Percentiles rank a stretch among this genome's conserved stretches.
Conservation (phyloP, 2,797 vertebrate species). For the Furcifer pardalis region DNA sequence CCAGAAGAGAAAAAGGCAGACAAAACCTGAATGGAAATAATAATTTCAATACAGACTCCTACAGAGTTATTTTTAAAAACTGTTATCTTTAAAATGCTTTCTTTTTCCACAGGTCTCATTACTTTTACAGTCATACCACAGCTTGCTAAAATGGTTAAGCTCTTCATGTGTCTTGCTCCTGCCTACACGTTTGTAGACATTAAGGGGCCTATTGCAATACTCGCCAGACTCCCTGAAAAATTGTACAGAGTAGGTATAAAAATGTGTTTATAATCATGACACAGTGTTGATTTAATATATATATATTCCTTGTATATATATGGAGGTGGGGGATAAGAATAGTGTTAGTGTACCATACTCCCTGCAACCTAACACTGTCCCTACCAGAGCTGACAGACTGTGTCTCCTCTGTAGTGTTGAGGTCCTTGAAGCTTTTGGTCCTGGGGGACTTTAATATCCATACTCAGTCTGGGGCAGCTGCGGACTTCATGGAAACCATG, state of each 20-base stretch:
- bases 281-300: neutral
- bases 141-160: neutral
- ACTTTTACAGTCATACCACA: neutral
- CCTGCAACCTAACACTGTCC: too few species aligned
- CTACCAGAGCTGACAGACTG: too few species aligned
- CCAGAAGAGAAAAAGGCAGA: neutral
- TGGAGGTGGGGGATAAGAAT: too few species aligned
- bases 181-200: neutral
- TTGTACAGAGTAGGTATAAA: neutral
- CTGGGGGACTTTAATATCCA: too few species aligned
- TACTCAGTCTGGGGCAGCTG: too few species aligned
- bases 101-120: neutral
- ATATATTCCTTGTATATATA: too few species aligned
- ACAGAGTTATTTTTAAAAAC: neutral
- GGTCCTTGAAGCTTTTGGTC: too few species aligned
- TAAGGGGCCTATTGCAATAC: neutral
- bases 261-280: neutral
- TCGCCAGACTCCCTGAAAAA: neutral
- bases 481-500: too few species aligned
- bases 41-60: neutral
- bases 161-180: conserved; percentile 1
- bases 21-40: neutral
- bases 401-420: too few species aligned
- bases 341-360: too few species aligned
- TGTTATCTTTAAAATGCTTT: neutral